phyloP scores from a whole-genome alignment of 1,140 invertebrate species.

The Drosophila pectinifera region DNA sequence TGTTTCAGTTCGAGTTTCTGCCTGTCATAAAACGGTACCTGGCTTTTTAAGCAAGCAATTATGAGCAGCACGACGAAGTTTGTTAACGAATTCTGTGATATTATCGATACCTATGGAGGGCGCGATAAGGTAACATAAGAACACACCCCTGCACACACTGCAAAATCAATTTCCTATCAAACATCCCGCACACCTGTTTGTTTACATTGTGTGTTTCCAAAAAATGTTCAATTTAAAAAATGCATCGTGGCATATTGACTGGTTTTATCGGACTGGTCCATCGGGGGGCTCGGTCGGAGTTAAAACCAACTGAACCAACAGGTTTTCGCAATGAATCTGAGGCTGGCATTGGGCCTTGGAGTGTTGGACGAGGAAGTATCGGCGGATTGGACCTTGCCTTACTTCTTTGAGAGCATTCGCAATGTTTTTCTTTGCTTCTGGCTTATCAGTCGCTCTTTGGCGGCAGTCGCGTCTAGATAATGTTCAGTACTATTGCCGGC shows the following conservation, averaged over 20 bases:
- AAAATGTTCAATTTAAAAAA: conserved; percentile 24
- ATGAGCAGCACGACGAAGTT: conserved; percentile 69
- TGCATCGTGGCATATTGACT: conserved; percentile 60
- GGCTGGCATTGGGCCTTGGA: conserved; percentile 25
- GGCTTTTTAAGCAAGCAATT: conserved; percentile 6
- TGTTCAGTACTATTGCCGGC: conserved; percentile 41
- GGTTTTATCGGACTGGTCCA: conserved; percentile 18
- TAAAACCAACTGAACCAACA: conserved; percentile 46
- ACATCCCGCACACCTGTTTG: conserved; percentile 29
- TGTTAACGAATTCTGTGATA: conserved; percentile 85
- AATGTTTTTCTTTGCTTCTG: conserved; percentile 15
- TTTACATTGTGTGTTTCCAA: conserved; percentile 13
- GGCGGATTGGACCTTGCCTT: conserved; percentile 65
- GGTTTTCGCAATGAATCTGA: conserved; percentile 52
- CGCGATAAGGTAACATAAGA: conserved; percentile 86
- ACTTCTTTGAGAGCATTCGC: conserved; percentile 54
- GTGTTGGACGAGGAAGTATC: conserved; percentile 48
- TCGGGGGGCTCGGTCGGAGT: conserved; percentile 29
- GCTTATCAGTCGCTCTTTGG: conserved; percentile 49
- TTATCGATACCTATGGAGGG: conserved; percentile 86
- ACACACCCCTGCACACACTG: background rate
- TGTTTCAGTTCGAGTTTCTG: conserved; percentile 41
- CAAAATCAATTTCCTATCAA: conserved; percentile 15
- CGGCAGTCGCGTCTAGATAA: conserved; percentile 55
- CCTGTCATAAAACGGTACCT: conserved; percentile 35